Percentiles rank a stretch among this genome's conserved stretches.
These are phyloP conservation scores for Alligator sinensis DNA, from an alignment of 2,113 vertebrate species.

Conservation along the genomic window DNA sequence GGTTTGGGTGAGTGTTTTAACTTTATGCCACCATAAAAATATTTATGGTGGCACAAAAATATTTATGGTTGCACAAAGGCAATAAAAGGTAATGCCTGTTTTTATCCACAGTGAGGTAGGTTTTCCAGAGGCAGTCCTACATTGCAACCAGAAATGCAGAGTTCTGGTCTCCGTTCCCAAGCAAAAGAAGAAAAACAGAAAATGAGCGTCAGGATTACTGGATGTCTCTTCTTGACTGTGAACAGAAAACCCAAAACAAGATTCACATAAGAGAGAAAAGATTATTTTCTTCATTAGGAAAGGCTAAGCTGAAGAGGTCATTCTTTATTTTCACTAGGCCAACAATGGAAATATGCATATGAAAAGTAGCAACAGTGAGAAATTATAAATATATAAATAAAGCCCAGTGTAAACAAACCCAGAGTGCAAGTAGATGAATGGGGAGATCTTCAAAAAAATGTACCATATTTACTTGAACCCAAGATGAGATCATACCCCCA, in stretches of 20 bases:
- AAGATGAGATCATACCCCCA: too few species aligned
- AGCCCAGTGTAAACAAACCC: neutral
- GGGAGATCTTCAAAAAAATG: neutral
- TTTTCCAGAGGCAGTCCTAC: neutral
- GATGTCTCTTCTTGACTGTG: neutral
- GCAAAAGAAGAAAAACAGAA: neutral
- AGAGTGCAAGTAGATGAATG: neutral
- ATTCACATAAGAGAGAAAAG: neutral
- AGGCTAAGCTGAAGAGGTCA: neutral
- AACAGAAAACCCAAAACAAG: neutral
- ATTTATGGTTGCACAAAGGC: too few species aligned
- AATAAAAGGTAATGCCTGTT: too few species aligned
- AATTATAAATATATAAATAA: neutral
- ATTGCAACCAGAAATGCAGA: neutral
- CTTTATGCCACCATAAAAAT: too few species aligned
- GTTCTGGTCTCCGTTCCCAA: neutral
- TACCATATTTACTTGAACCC: neutral
- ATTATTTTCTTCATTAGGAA: neutral
- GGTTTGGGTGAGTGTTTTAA: too few species aligned
- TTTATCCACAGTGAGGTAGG: neutral
- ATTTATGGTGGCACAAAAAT: too few species aligned
- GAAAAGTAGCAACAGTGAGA: accelerated
- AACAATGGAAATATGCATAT: neutral
- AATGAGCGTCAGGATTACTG: neutral
- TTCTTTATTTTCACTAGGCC: neutral